phyloP scores from a whole-genome alignment of 2,113 vertebrate species.

The Seriola rivoliana region DNA sequence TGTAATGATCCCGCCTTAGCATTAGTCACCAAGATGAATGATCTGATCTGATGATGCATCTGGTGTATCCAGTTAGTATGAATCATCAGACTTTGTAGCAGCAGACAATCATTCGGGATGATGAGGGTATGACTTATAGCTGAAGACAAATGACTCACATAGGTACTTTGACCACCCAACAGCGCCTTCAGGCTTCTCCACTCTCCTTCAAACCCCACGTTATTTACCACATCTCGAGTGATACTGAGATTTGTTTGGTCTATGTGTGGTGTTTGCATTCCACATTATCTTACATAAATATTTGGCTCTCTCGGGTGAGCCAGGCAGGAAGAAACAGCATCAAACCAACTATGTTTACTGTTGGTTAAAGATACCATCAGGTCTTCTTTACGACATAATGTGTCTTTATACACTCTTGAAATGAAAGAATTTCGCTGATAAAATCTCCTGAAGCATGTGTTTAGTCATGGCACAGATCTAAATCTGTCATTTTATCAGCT shows the following conservation, averaged over 20 bases:
- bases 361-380: conserved; percentile 26
- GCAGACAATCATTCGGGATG: conserved; percentile 29
- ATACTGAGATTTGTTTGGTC: conserved; percentile 17
- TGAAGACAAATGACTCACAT: conserved; percentile 62
- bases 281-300: not conserved
- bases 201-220: not conserved
- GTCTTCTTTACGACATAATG: not conserved
- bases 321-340: conserved; percentile 8
- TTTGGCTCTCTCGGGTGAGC: not conserved
- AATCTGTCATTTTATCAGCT: conserved; percentile 34
- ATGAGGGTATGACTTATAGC: conserved; percentile 50
- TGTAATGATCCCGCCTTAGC: not conserved
- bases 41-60: not conserved
- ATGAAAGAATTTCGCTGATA: conserved; percentile 21
- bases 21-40: conserved; percentile 56
- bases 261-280: not conserved
- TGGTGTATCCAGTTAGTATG: conserved; percentile 58
- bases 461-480: conserved; percentile 15
- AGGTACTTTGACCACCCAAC: conserved; percentile 56
- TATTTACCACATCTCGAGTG: conserved; percentile 11
- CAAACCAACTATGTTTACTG: not conserved
- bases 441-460: not conserved
- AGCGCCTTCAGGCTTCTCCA: not conserved
- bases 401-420: not conserved
- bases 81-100: conserved; percentile 61